phyloP scores from a whole-genome alignment of 2,113 vertebrate species.

The Proterorhinus semilunaris region DNA sequence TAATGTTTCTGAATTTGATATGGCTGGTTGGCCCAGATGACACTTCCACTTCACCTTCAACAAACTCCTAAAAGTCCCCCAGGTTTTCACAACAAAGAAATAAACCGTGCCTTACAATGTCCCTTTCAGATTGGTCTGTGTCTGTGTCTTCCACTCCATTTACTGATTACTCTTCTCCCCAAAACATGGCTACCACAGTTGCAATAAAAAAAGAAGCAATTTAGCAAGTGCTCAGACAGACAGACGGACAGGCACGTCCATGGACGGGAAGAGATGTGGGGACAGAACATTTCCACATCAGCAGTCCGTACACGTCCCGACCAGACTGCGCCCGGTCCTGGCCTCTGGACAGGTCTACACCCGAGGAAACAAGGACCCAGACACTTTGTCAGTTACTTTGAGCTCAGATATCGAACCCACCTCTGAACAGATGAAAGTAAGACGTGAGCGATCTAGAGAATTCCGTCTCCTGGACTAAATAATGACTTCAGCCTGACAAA shows the following conservation, averaged over 20 bases:
- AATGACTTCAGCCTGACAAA: slow-evolving; percentile 6
- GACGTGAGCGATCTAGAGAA: not conserved
- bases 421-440: not conserved
- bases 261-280: not conserved
- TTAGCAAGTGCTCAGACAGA: not conserved
- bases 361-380: not conserved
- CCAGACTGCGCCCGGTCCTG: slow-evolving; percentile 3
- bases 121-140: no score
- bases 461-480: slow-evolving; percentile 3
- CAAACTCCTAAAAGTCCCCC: no score
- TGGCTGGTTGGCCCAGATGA: no score
- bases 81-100: no score
- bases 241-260: not conserved
- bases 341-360: slow-evolving; percentile 4
- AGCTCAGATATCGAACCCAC: not conserved
- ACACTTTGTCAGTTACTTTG: no score
- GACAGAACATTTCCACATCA: not conserved
- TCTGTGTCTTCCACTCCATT: not conserved
- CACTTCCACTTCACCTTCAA: no score
- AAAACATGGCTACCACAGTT: not conserved
- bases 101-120: no score
- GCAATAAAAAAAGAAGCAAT: not conserved
- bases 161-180: not conserved
- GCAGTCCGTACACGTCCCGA: slow-evolving; percentile 10
- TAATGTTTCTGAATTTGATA: no score